Evolutionary conservation across 2,113 vertebrate genomes (phyloP).

Genomic region (Callionymus lyra): DNA sequence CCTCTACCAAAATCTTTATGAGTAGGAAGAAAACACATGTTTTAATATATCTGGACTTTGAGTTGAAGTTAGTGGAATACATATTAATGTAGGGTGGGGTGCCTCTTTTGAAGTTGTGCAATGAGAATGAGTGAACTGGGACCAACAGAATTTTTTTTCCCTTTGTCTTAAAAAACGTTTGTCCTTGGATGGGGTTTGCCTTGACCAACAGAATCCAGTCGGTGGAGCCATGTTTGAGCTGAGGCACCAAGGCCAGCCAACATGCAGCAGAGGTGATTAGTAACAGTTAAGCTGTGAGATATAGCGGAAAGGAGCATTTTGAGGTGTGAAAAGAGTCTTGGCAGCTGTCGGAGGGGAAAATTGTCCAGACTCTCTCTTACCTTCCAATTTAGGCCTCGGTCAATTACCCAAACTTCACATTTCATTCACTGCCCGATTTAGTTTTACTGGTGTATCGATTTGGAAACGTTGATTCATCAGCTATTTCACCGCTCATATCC

Average conservation of each 20-base stretch:
- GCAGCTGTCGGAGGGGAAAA: constrained; percentile 33
- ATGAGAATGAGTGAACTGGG: constrained; percentile 19
- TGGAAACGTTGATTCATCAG: constrained; percentile 53
- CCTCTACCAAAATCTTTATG: constrained; percentile 35
- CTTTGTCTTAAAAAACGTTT: constrained; percentile 51
- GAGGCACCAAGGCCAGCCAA: constrained; percentile 34
- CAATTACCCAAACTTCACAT: constrained; percentile 40
- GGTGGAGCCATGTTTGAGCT: constrained; percentile 12
- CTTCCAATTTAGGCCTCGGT: constrained; percentile 28
- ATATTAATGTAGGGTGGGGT: constrained; percentile 54
- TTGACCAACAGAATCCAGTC: constrained; percentile 13
- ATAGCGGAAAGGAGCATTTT: constrained; percentile 26
- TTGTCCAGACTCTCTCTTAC: constrained; percentile 37
- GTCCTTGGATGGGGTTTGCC: constrained; percentile 34
- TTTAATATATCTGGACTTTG: constrained; percentile 38
- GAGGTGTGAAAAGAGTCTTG: constrained; percentile 42
- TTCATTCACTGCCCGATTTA: constrained; percentile 28
- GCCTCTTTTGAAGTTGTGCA: constrained; percentile 36
- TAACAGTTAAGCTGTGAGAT: constrained; percentile 33
- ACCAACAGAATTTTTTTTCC: constrained; percentile 21
- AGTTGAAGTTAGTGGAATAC: constrained; percentile 47
- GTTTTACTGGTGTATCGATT: constrained; percentile 31
- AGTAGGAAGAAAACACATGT: constrained; percentile 39
- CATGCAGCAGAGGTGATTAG: constrained; percentile 40
- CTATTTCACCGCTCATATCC: too few species aligned